These are phyloP conservation scores for Hystrix brachyura DNA, from an alignment of 2,113 vertebrate genomes.

Conservation along the genomic window DNA sequence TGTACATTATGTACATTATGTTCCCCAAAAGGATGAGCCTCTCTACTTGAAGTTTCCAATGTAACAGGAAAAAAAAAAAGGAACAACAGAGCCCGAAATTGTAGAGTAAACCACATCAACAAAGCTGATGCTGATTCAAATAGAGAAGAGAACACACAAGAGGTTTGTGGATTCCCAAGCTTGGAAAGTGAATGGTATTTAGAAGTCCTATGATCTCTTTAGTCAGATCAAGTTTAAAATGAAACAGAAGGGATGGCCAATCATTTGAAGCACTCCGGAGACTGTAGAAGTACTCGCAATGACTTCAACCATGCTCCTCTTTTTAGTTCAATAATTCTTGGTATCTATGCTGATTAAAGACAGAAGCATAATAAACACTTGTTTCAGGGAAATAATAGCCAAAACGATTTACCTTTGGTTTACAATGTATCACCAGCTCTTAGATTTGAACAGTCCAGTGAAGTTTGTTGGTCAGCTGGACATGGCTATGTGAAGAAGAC, in stretches of 20 bases:
- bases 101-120: neutral
- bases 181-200: neutral
- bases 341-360: neutral
- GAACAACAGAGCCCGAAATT: neutral
- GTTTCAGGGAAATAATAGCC: slow-evolving; percentile 9
- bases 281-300: neutral
- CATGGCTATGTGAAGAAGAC: neutral
- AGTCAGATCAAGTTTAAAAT: neutral
- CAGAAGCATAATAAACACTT: neutral
- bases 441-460: neutral
- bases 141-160: neutral
- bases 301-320: neutral
- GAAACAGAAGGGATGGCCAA: neutral
- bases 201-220: neutral
- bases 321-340: neutral
- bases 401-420: slow-evolving; percentile 26
- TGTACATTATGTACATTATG: neutral
- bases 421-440: neutral
- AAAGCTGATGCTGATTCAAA: neutral
- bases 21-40: neutral
- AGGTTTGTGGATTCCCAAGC: neutral
- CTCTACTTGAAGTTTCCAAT: neutral
- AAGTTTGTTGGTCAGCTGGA: neutral
- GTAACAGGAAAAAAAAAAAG: neutral
- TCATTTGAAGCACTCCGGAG: neutral